These are phyloP conservation scores for Aurelia aurita complex sp. Pacific DNA, from an alignment of 30 jellyfish, hydroid and myxozoan genomes.

Conservation along the genomic window DNA sequence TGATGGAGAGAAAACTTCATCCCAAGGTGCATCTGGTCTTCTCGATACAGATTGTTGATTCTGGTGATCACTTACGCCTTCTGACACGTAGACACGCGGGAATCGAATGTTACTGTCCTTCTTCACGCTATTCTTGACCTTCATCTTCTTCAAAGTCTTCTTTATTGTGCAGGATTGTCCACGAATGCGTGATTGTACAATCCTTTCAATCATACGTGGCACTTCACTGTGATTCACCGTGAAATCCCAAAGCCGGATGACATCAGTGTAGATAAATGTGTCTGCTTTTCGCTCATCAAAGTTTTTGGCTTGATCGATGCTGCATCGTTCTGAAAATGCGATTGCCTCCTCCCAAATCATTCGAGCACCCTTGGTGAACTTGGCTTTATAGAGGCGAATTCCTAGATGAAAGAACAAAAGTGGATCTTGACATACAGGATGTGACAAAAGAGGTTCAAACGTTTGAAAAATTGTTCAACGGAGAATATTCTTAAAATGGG, in stretches of 20 bases:
- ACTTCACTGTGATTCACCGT: conserved; percentile 62
- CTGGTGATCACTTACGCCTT: background rate
- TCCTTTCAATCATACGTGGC: conserved; percentile 51
- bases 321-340: conserved; percentile 82
- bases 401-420: conserved; percentile 18
- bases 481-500: no score
- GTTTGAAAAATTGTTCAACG: no score
- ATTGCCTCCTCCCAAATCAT: conserved; percentile 86
- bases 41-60: background rate
- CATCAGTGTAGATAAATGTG: conserved; percentile 61
- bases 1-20: conserved; percentile 57
- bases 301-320: conserved; percentile 4
- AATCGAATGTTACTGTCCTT: conserved; percentile 4
- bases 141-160: conserved; percentile 29
- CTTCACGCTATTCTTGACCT: background rate
- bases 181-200: conserved; percentile 60
- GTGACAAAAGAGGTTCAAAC: no score
- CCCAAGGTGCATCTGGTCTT: background rate
- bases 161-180: conserved; percentile 69
- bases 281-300: conserved; percentile 13
- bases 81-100: conserved; percentile 20
- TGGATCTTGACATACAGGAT: no score
- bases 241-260: conserved; percentile 85
- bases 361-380: conserved; percentile 54
- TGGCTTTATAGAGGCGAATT: conserved; percentile 63